A percentile compares a stretch with the other conserved stretches of the same genome.
phyloP scores from a whole-genome alignment of 2,797 vertebrate genomes.

The Chloroceryle inda region DNA sequence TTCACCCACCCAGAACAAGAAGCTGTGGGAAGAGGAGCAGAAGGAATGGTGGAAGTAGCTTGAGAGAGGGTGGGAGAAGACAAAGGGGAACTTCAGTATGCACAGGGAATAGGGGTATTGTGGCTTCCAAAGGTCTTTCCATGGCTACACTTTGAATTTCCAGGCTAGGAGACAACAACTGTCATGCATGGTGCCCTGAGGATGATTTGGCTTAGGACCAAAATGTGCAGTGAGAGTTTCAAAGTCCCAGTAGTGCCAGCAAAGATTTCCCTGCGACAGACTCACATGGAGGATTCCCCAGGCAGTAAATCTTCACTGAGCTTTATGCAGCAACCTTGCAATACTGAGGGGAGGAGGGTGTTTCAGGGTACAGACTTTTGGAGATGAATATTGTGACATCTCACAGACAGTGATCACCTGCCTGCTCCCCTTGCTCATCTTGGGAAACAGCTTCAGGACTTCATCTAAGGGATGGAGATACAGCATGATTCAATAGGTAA shows the following conservation, averaged over 20 bases:
- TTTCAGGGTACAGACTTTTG: background rate
- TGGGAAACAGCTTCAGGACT: background rate
- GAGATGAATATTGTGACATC: background rate
- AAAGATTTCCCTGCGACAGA: background rate
- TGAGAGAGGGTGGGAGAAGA: background rate
- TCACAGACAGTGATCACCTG: background rate
- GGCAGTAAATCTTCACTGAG: background rate
- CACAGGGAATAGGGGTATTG: accelerated
- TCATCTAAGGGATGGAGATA: background rate
- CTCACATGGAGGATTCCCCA: background rate
- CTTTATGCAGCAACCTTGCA: background rate
- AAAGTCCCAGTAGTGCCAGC: background rate
- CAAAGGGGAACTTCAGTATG: background rate
- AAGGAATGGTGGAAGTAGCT: background rate
- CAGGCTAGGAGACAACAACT: background rate
- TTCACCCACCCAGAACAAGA: background rate
- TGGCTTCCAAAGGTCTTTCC: background rate
- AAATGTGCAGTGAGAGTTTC: background rate
- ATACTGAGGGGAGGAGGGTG: background rate
- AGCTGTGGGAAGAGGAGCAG: background rate
- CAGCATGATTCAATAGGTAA: background rate
- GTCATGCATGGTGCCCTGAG: background rate
- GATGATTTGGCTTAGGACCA: background rate
- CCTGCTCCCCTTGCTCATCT: background rate
- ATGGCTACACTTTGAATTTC: background rate